Evolutionary conservation across 2,888 invertebrate genomes (phyloP).

Genomic region (Drosophila parthenogenetica): DNA sequence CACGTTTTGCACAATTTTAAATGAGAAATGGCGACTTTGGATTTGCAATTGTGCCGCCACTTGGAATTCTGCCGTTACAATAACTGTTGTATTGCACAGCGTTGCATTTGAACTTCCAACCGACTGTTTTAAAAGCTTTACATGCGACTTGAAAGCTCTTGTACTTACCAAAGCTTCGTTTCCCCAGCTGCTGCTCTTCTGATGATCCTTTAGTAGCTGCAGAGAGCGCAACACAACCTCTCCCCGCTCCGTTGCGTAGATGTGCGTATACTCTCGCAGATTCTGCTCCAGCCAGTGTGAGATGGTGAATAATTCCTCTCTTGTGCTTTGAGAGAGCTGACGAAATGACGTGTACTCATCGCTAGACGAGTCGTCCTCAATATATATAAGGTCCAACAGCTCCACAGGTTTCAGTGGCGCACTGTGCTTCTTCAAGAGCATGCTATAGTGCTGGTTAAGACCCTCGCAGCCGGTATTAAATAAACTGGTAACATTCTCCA

Average conservation of each 20-base stretch:
- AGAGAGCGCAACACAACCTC: conserved; percentile 91
- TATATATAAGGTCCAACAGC: conserved; percentile 94
- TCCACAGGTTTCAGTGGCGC: conserved; percentile 92
- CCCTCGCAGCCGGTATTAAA: conserved; percentile 94
- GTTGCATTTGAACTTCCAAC: conserved; percentile 35
- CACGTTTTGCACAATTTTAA: conserved; percentile 30
- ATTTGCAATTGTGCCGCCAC: background rate
- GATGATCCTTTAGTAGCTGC: conserved; percentile 91
- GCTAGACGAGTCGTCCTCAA: conserved; percentile 90
- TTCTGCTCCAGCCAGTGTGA: conserved; percentile 94
- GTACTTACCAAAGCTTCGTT: conserved; percentile 89
- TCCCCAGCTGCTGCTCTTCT: conserved; percentile 91
- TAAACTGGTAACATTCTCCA: conserved; percentile 93
- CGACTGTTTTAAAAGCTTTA: background rate
- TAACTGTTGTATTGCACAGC: conserved; percentile 22
- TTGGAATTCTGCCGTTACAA: conserved; percentile 48
- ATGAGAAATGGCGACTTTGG: conserved; percentile 44
- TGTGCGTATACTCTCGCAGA: conserved; percentile 90
- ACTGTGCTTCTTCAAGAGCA: conserved; percentile 93
- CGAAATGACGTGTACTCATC: conserved; percentile 88
- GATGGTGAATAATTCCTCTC: conserved; percentile 91
- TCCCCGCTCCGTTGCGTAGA: conserved; percentile 91
- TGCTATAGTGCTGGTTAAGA: conserved; percentile 94
- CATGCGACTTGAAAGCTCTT: background rate
- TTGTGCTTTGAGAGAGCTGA: conserved; percentile 89